A percentile compares a stretch with the other conserved stretches of the same genome.
Evolutionary conservation across 2,113 vertebrate species (phyloP).

Genomic region (Agelaius tricolor): DNA sequence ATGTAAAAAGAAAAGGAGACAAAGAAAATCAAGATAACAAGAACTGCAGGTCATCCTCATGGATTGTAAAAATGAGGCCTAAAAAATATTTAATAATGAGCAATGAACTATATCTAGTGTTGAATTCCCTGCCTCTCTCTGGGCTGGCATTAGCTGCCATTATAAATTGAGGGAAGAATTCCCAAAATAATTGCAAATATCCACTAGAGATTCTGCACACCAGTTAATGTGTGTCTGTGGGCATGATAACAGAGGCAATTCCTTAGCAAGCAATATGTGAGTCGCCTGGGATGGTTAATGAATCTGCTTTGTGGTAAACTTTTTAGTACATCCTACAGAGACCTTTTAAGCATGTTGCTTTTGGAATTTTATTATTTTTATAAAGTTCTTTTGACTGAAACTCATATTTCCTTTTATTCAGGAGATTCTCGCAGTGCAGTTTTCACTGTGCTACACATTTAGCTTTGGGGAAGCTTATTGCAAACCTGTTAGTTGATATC

Average conservation of each 20-base stretch:
- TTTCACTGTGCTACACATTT: not conserved
- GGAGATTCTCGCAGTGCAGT: not conserved
- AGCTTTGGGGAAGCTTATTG: not conserved
- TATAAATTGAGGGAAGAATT: conserved; percentile 74
- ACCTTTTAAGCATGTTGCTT: conserved; percentile 29
- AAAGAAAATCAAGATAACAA: not conserved
- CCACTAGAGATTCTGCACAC: conserved; percentile 67
- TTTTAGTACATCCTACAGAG: conserved; percentile 55
- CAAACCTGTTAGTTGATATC: not conserved
- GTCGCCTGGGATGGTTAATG: conserved; percentile 68
- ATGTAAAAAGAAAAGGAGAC: not conserved
- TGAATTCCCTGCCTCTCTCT: conserved; percentile 47
- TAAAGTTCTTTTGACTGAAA: not conserved
- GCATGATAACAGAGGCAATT: conserved; percentile 76
- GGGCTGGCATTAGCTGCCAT: conserved; percentile 59
- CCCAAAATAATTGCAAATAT: conserved; percentile 73
- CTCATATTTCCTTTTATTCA: not conserved
- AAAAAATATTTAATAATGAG: conserved; percentile 37
- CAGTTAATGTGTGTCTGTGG: conserved; percentile 68
- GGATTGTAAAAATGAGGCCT: not conserved
- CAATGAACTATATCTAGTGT: conserved; percentile 51
- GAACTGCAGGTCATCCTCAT: not conserved
- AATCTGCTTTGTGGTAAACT: conserved; percentile 73
- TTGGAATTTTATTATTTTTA: not conserved
- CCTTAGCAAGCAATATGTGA: conserved; percentile 67